Conservation (phyloP, 2,797 vertebrate genomes). For the Thaleichthys pacificus region DNA sequence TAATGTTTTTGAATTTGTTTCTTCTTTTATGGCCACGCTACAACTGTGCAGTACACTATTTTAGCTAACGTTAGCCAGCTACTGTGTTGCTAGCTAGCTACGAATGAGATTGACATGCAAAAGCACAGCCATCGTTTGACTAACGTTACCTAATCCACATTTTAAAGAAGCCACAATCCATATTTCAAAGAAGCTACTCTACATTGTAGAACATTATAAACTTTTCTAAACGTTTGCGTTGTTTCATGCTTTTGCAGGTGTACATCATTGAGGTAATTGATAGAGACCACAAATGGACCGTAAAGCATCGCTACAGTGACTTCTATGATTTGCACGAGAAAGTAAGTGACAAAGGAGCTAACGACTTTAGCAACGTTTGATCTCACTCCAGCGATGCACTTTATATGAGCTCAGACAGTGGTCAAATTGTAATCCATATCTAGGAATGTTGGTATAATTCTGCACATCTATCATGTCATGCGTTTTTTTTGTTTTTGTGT, state of each 20-base stretch:
- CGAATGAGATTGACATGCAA: too few relatives aligned
- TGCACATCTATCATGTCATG: background rate
- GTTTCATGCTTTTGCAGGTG: conserved; percentile 75
- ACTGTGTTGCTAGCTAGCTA: too few relatives aligned
- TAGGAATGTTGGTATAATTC: background rate
- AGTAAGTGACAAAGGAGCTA: conserved; percentile 63
- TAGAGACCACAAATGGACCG: conserved; percentile 87
- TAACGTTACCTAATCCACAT: too few relatives aligned
- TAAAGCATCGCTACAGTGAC: conserved; percentile 96
- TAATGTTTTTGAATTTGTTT: too few relatives aligned
- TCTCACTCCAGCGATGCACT: background rate
- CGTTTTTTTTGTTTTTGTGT: background rate
- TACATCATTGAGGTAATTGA: conserved; percentile 91
- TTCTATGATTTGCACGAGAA: conserved; percentile 97
- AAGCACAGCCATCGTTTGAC: too few relatives aligned
- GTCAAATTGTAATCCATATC: too few relatives aligned
- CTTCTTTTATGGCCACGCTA: too few relatives aligned
- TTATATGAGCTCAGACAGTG: background rate
- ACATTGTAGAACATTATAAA: background rate
- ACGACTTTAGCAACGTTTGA: too few relatives aligned
- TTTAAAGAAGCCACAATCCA: background rate
- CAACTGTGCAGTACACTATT: too few relatives aligned
- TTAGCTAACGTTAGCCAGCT: too few relatives aligned
- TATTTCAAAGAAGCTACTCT: background rate
- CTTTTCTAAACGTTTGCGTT: background rate